Base-by-base conservation (phyloP, 2,113 vertebrate species). In the Dendropsophus ebraccatus region DNA sequence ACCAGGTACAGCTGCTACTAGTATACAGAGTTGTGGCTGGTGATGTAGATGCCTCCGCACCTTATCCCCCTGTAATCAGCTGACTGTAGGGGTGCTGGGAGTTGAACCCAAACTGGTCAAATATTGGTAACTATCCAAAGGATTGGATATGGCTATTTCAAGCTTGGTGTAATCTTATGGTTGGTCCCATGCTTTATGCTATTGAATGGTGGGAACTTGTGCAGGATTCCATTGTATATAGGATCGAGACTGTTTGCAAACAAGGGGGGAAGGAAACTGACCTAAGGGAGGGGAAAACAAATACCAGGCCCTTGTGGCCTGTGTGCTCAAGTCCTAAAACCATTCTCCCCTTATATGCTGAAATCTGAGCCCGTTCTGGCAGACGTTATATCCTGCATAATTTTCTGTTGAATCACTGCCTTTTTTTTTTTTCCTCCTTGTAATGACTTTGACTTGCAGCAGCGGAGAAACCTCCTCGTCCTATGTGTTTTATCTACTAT, bases 381-480 rank as follows among this genome's bases (percentile, higher is more conserved):
- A 32, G 72, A n/a, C 17, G 23, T 50, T 47, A 21, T 30, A 47
- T 28, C 23, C 70, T 74, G 82, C 69, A 74, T 84, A 45, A 50
- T n/a, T 84, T 32, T 77, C 83, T 21, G 72, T 74, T 84, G 83
- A 84, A 60, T 84, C 83, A 84, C 14, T 65, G 37, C 4, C 1
- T 30, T 19, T 49, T 45, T 32, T 45, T 76, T 45, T 35, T 60
- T 17, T 45, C 21, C 3, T 49, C 47, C 41, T 41, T 49, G 12
- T 49, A 5, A 81, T 49, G 17, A 16, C 19, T 70, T 35, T 41
- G 14, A 45, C 56, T 62, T 35, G 54, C 4, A 21, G 28, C 23
- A 30, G n/a, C n/a, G n/a, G 52, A 25, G 23, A 58, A 41, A 37
- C 2, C 21, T 37, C 2, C 11, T 37, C 17, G 75, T 78, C 50